phyloP scores from a whole-genome alignment of 2,888 invertebrate genomes.

The Pogonocherus hispidulus region DNA sequence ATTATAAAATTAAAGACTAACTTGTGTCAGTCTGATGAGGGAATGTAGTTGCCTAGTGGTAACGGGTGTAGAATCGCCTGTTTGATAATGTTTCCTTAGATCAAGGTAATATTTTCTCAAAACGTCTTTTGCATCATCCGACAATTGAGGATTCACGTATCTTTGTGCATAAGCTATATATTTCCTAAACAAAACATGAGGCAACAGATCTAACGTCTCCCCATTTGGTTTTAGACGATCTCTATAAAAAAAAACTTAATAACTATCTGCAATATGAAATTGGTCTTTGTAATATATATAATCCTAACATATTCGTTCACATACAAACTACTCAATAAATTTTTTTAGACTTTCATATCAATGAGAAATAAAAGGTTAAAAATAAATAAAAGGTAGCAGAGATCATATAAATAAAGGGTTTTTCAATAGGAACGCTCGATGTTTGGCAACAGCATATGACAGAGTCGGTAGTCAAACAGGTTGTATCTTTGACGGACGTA shows the following conservation, averaged over 20 bases:
- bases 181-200: constrained; percentile 84
- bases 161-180: constrained; percentile 93
- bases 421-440: no score
- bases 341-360: no score
- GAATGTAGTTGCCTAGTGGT: constrained; percentile 92
- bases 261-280: no score
- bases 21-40: constrained; percentile 86
- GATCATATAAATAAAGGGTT: no score
- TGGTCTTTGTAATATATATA: no score
- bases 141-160: constrained; percentile 86
- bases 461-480: no score
- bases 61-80: constrained; percentile 81
- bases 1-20: constrained; percentile 55
- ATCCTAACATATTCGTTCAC: no score
- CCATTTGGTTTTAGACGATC: constrained; percentile 74
- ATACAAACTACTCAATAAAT: no score
- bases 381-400: no score
- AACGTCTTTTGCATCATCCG: constrained; percentile 78
- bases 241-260: constrained; percentile 66
- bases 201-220: constrained; percentile 80
- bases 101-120: constrained; percentile 86
- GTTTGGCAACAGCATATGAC: no score
- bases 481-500: no score
- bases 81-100: constrained; percentile 78
- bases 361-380: no score